Base-by-base conservation (phyloP, 2,888 invertebrate genomes). In the Troides helena region DNA sequence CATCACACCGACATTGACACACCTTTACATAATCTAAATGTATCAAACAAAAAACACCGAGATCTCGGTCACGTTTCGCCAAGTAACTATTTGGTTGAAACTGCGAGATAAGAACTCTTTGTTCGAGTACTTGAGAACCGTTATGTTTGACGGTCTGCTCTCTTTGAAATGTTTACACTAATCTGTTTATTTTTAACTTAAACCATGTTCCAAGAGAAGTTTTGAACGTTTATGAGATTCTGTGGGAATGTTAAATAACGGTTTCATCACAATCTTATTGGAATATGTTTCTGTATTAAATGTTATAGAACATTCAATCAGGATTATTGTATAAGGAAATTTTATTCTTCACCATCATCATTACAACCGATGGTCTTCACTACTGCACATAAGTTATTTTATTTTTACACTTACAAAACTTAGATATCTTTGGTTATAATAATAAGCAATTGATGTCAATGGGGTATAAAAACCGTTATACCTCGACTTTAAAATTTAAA, bases 11-110 rank as follows among this genome's bases (percentile, higher is more conserved):
- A 80, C 74, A 76, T 71, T 74, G 80, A 79, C 88, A 86, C 86
- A 79, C 85, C 85, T 81, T 73, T 75, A 73, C 75, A 76, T 75
- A 76, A 77, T 75, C 77, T 79, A 74, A 78, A 77, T 75, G 76
- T 76, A 77, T 71, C 72, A 72, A 39, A 65, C 60, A 65, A 80
- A 80, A 86, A 81, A 73, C 72, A 30, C 77, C 76, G 73, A 76
- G 75, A 87, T 86, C 84, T 85, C 72, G 74, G 81, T 83, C 89
- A 89, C 88, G 89, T 87, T 87, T 83, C 74, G 80, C 83, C 80
- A 84, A 84, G 81, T 79, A 81, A 85, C 82, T 86, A 85, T 86
- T 86, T 86, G 84, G 84, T 85, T 87, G 78, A 74, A 76, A 80
- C 72, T 72, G 74, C 56, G 67, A 88, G 88, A 89, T 88, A 88